Base-by-base conservation (phyloP, 2,888 invertebrate species). In the Lasiommata megera region DNA sequence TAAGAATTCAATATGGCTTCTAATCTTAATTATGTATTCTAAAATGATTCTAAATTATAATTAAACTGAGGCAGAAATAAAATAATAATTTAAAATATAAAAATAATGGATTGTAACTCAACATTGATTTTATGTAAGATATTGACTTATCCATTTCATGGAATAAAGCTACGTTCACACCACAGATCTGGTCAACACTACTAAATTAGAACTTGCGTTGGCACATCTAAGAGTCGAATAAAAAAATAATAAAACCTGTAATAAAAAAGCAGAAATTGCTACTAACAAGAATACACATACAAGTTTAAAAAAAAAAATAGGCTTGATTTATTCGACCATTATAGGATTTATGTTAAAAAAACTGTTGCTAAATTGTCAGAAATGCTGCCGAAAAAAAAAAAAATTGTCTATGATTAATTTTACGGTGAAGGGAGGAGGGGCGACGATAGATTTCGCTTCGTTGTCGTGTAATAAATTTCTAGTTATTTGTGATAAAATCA, bases 401-500 rank as follows among this genome's bases (percentile, higher is more conserved):
- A 48, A 37, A 34, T 46, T 48, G 82, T 88, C 88, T 87, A 84
- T 87, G 87, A 71, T 37, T 71, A 77, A 75, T 76, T 82, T 79
- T 77, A 79, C 74, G 79, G 85, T 81, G 85, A 87, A 87, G 88
- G 85, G 80, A 81, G 87, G 80, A 82, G 87, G 81, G 82, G 80
- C 79, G 69, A 79, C 68, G 73, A 68, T 67, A 65, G 67, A 73
- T 79, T 82, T 87, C 86, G 88, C 84, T 88, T 88, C 88, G 88
- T 88, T 84, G 88, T 88, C 87, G 88, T 76, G 77, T 74, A 80
- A 78, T 82, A 72, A 73, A 79, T 77, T 83, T 83, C 73, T 73
- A 69, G 80, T 80, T 82, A 79, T 79, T 81, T 80, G 79, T 81
- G 81, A 76, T 78, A 78, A 68, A 71, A 79, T 80, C 70, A 71